These are phyloP conservation scores for Subacronicta megacephala DNA, from an alignment of 2,888 invertebrate species.

Conservation along the genomic window DNA sequence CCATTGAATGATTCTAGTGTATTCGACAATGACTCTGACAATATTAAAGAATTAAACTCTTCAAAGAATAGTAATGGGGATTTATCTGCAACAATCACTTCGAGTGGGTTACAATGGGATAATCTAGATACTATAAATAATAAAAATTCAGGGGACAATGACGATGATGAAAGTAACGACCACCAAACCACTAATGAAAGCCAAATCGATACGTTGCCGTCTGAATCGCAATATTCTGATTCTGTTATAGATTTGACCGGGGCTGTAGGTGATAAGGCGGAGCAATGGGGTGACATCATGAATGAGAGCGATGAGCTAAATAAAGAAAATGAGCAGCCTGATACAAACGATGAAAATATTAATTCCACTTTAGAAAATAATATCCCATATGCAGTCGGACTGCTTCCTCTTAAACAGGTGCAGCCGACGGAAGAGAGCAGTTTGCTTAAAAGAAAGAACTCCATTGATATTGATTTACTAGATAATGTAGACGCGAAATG, in stretches of 20 bases:
- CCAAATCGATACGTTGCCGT: slow-evolving; percentile 49
- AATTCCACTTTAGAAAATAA: slow-evolving; percentile 70
- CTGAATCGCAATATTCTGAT: slow-evolving; percentile 58
- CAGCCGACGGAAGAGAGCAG: slow-evolving; percentile 67
- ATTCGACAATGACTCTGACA: slow-evolving; percentile 55
- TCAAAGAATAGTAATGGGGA: slow-evolving; percentile 51
- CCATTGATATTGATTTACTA: slow-evolving; percentile 66
- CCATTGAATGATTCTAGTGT: slow-evolving; percentile 51
- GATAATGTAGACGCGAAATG: slow-evolving; percentile 79
- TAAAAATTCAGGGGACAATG: slow-evolving; percentile 52
- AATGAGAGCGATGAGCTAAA: slow-evolving; percentile 59
- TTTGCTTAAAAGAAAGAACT: slow-evolving; percentile 73
- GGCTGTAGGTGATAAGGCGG: slow-evolving; percentile 59
- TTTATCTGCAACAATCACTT: slow-evolving; percentile 55
- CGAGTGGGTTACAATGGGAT: slow-evolving; percentile 65
- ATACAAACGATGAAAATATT: slow-evolving; percentile 49
- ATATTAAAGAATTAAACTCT: slow-evolving; percentile 42
- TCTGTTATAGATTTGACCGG: slow-evolving; percentile 72
- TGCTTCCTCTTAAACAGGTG: slow-evolving; percentile 78
- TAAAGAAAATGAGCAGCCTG: slow-evolving; percentile 68
- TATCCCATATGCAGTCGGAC: slow-evolving; percentile 84
- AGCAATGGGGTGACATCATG: slow-evolving; percentile 66
- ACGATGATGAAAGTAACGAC: slow-evolving; percentile 34
- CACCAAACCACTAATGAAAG: slow-evolving; percentile 41
- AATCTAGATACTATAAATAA: slow-evolving; percentile 63